Conservation (phyloP, 2,797 vertebrate species). For the Distichodus sexfasciatus region DNA sequence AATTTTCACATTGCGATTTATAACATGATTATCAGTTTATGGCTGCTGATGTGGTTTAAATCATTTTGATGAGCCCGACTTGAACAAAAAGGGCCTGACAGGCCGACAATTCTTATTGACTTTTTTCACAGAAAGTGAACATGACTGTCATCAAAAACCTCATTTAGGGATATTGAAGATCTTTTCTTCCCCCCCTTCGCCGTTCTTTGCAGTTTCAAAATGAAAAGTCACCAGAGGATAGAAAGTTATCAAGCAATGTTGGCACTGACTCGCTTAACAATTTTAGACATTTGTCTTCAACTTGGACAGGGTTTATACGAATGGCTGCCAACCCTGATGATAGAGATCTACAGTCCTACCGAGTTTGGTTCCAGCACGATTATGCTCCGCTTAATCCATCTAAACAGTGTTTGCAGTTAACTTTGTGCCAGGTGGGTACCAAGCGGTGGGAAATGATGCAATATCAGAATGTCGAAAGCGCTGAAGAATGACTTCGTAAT, state of each 20-base stretch:
- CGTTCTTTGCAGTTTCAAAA: too few relatives aligned
- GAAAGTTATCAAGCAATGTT: background rate
- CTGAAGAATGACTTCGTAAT: background rate
- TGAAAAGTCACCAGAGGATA: constrained; percentile 1
- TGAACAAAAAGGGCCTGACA: too few relatives aligned
- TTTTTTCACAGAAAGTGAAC: constrained; percentile 13
- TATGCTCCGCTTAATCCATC: background rate
- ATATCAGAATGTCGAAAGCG: background rate
- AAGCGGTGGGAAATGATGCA: background rate
- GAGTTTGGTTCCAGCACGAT: background rate
- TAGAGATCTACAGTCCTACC: background rate
- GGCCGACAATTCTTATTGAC: too few relatives aligned
- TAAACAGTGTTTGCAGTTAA: background rate
- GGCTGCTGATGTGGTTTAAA: too few relatives aligned
- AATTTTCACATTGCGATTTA: too few relatives aligned
- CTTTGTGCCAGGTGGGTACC: background rate
- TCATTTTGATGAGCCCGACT: too few relatives aligned
- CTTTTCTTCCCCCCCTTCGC: background rate
- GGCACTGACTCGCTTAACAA: background rate
- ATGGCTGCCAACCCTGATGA: background rate
- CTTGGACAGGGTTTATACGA: background rate
- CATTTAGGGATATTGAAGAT: background rate
- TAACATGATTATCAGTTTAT: too few relatives aligned
- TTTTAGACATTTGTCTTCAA: background rate
- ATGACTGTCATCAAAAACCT: background rate